Evolutionary conservation across 2,888 invertebrate genomes (phyloP).

Genomic region (Melangyna quadrimaculata): DNA sequence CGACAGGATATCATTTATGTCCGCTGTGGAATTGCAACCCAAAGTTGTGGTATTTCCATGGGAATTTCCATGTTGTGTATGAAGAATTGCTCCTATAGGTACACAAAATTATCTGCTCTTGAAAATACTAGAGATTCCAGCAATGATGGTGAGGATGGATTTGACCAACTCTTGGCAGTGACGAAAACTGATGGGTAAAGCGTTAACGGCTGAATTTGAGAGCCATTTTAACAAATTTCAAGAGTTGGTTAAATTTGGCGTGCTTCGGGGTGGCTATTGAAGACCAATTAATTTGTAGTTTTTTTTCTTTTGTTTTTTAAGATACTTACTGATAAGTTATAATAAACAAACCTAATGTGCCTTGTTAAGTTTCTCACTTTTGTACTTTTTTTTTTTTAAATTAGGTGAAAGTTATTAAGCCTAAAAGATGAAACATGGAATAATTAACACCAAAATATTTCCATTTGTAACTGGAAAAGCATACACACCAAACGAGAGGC

Average conservation of each 20-base stretch:
- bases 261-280: no score
- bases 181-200: neutral
- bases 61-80: constrained; percentile 14
- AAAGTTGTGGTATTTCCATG: constrained; percentile 8
- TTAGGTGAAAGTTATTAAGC: no score
- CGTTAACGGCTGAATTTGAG: neutral
- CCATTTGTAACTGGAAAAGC: no score
- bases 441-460: no score
- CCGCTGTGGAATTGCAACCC: neutral
- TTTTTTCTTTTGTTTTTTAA: no score
- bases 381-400: no score
- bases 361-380: no score
- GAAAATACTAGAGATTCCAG: constrained; percentile 23
- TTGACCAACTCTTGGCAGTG: neutral
- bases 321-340: no score
- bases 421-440: no score
- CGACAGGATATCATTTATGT: neutral
- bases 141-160: neutral
- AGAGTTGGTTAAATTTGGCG: neutral
- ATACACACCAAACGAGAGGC: no score
- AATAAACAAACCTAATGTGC: no score
- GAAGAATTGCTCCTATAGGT: neutral
- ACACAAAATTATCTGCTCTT: constrained; percentile 10
- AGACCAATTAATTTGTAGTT: no score
- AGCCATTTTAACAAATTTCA: neutral